phyloP scores from a whole-genome alignment of 2,797 vertebrate species.

The Smutsia temminckii region DNA sequence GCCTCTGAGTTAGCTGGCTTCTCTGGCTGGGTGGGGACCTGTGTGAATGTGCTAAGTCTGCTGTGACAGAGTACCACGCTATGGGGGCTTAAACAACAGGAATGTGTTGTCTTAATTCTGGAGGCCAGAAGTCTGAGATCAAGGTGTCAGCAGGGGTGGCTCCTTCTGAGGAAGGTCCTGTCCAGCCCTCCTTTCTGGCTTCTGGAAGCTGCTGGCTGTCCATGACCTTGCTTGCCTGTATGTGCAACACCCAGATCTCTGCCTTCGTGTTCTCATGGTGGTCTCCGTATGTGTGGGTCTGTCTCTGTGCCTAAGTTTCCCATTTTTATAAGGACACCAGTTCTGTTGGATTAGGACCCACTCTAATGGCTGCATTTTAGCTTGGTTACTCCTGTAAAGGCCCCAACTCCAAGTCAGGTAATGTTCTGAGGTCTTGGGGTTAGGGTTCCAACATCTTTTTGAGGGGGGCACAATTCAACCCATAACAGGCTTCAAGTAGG shows the following conservation, averaged over 20 bases:
- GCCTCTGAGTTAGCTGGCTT: background rate
- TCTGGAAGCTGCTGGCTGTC: background rate
- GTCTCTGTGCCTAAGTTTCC: background rate
- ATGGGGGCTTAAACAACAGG: background rate
- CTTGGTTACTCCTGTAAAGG: background rate
- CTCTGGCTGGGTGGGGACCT: background rate
- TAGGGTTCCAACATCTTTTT: background rate
- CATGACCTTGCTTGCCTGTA: no score
- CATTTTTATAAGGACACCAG: background rate
- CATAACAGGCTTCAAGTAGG: background rate
- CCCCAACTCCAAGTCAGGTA: background rate
- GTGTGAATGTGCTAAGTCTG: background rate
- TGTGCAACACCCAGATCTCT: background rate
- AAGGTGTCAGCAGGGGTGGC: background rate
- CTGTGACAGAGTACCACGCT: accelerated
- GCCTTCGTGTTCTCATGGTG: background rate
- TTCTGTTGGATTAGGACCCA: background rate
- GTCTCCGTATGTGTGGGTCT: background rate
- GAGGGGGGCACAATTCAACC: background rate
- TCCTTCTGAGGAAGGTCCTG: background rate
- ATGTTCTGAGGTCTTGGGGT: background rate
- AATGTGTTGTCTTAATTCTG: background rate
- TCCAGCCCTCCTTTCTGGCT: background rate
- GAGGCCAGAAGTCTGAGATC: background rate
- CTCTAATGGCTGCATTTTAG: background rate